Evolutionary conservation across 2,888 invertebrate genomes (phyloP).

Genomic region (Heliconius cydno): DNA sequence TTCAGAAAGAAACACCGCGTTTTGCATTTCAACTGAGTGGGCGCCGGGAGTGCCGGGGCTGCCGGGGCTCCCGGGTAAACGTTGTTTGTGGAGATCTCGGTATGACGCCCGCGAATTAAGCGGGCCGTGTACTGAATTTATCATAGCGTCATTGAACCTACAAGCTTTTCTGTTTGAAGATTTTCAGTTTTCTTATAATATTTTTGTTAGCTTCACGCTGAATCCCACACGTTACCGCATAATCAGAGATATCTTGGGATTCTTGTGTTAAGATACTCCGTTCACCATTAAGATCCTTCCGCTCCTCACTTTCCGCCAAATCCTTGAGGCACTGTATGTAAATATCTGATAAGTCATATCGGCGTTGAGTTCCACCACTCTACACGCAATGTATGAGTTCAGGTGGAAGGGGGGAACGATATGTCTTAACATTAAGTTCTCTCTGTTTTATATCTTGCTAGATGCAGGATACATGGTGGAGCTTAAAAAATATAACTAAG

Average conservation of each 20-base stretch:
- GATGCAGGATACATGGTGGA: too few species aligned
- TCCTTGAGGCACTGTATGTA: background rate
- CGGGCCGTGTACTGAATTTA: constrained; percentile 37
- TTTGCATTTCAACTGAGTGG: constrained; percentile 35
- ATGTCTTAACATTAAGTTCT: too few species aligned
- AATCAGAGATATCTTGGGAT: background rate
- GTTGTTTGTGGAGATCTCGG: constrained; percentile 40
- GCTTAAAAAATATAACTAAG: too few species aligned
- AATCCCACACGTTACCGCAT: background rate
- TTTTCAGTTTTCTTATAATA: background rate
- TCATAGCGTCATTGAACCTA: constrained; percentile 25
- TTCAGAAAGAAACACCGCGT: constrained; percentile 41
- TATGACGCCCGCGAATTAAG: constrained; percentile 43
- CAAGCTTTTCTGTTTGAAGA: background rate
- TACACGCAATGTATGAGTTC: too few species aligned
- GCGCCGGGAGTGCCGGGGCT: background rate
- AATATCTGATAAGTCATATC: too few species aligned
- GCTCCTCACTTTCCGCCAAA: background rate
- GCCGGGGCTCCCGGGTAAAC: background rate
- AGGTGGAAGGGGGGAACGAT: too few species aligned
- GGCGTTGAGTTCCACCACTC: too few species aligned
- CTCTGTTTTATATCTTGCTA: too few species aligned
- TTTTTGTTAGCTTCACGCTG: background rate
- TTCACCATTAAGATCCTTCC: background rate
- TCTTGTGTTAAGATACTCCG: background rate